These are phyloP conservation scores for Rhinoraja longicauda DNA, from an alignment of 2,797 vertebrate genomes.

Conservation along the genomic window DNA sequence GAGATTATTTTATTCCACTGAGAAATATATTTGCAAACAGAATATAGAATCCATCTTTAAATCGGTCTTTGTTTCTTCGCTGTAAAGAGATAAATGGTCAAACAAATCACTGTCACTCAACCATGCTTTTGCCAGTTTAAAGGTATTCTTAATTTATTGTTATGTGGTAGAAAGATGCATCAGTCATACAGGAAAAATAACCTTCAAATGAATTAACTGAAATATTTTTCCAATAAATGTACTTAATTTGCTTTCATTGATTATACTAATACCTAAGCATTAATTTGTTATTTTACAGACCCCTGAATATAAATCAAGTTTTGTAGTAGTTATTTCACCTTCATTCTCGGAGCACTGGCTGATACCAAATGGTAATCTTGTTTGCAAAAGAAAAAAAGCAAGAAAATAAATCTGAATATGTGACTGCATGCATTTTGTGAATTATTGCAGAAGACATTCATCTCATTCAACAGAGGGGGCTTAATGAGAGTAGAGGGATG, in stretches of 20 bases:
- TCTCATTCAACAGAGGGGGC: constrained; percentile 47
- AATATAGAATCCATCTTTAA: not conserved
- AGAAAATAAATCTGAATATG: constrained; percentile 51
- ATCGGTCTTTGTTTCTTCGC: not conserved
- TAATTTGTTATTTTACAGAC: not conserved
- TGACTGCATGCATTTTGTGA: constrained; percentile 50
- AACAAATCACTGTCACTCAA: not conserved
- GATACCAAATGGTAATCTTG: constrained; percentile 47
- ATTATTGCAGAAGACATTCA: constrained; percentile 56
- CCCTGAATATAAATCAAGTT: not conserved
- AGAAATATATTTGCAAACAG: not conserved
- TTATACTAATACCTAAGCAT: not conserved
- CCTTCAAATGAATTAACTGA: not conserved
- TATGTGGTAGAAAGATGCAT: not conserved
- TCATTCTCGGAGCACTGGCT: constrained; percentile 45
- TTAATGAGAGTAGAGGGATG: constrained; percentile 54
- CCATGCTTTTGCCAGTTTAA: not conserved
- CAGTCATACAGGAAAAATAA: not conserved
- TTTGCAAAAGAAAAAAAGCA: constrained; percentile 53
- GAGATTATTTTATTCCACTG: not conserved
- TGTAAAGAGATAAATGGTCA: not conserved
- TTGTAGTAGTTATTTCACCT: constrained; percentile 34
- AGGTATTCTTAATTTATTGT: not conserved
- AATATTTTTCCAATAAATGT: not conserved
- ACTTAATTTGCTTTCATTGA: not conserved